Percentiles rank a stretch among this genome's conserved stretches.
These are phyloP conservation scores for Encarsia formosa DNA, from an alignment of 2,888 invertebrate genomes.

Conservation along the genomic window DNA sequence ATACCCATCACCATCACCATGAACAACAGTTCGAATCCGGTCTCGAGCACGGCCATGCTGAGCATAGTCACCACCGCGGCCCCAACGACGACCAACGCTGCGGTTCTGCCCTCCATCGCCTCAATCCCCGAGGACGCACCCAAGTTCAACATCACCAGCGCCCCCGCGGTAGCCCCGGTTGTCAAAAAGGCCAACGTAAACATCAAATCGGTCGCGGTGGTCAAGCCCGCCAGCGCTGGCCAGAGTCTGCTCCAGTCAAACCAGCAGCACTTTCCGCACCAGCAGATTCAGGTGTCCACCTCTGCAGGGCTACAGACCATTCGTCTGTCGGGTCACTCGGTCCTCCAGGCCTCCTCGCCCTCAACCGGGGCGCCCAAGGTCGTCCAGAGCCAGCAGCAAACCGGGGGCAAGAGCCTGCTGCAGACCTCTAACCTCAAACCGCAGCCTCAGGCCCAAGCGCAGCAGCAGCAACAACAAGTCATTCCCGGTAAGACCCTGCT, in stretches of 20 bases:
- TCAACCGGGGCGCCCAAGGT: conserved; percentile 47
- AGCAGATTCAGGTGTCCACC: conserved; percentile 49
- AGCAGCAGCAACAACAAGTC: conserved; percentile 40
- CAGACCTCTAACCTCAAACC: conserved; percentile 43
- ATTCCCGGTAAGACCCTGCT: conserved; percentile 47
- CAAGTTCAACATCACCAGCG: neutral
- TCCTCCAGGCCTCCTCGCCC: conserved; percentile 48
- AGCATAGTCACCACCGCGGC: too few relatives aligned
- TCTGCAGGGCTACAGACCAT: conserved; percentile 55
- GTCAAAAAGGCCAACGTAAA: conserved; percentile 40
- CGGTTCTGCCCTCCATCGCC: conserved; percentile 24
- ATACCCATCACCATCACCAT: too few relatives aligned
- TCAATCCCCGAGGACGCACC: conserved; percentile 21
- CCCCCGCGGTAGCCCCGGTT: conserved; percentile 2
- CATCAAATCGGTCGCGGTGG: conserved; percentile 45
- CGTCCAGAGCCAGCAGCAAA: conserved; percentile 37
- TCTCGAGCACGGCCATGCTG: too few relatives aligned
- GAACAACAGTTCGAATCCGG: too few relatives aligned
- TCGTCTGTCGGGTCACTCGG: conserved; percentile 54
- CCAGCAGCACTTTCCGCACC: conserved; percentile 48
- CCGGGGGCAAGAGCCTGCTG: conserved; percentile 40
- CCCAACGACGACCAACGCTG: conserved; percentile 27
- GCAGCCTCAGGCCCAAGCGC: conserved; percentile 32
- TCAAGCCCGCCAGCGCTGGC: conserved; percentile 40
- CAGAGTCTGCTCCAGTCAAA: conserved; percentile 48